phyloP scores from a whole-genome alignment of 2,113 vertebrate genomes.

The Lepus timidus region DNA sequence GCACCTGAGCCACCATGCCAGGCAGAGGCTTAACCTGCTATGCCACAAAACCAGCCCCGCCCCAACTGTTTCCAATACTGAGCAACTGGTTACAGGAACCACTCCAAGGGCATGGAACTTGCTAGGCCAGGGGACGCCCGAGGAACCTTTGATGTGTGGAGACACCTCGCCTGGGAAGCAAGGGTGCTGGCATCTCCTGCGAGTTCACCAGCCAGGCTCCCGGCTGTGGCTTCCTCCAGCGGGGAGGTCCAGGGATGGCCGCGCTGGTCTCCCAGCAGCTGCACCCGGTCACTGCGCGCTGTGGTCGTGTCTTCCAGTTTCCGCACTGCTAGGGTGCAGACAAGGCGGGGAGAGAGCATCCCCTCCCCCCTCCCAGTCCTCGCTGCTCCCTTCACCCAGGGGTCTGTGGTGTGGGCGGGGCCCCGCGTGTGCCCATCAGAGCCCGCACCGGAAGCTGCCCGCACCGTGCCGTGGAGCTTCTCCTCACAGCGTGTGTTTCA shows the following conservation, averaged over 20 bases:
- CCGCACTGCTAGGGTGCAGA: neutral
- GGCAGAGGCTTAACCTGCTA: too few species aligned
- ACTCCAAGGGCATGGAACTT: neutral
- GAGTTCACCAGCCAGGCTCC: too few species aligned
- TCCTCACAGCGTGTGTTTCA: neutral
- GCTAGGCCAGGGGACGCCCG: neutral
- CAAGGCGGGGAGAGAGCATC: neutral
- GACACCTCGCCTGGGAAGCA: neutral
- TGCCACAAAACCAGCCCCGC: too few species aligned
- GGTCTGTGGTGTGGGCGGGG: too few species aligned
- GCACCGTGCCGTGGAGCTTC: neutral
- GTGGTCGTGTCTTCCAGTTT: neutral
- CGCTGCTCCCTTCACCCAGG: too few species aligned
- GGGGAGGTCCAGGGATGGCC: neutral
- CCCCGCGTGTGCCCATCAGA: too few species aligned
- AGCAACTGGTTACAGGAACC: neutral
- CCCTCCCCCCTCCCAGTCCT: too few species aligned
- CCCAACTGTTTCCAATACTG: neutral
- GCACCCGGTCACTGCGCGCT: too few species aligned
- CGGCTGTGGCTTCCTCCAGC: too few species aligned
- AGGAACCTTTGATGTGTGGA: neutral
- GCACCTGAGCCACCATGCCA: too few species aligned
- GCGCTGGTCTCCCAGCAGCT: too few species aligned
- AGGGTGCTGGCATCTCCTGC: neutral
- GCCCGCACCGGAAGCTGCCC: too few species aligned